Percentiles rank a stretch among this genome's conserved stretches.
Conservation (phyloP, 2,113 vertebrate species). For the Aldabrachelys gigantea region DNA sequence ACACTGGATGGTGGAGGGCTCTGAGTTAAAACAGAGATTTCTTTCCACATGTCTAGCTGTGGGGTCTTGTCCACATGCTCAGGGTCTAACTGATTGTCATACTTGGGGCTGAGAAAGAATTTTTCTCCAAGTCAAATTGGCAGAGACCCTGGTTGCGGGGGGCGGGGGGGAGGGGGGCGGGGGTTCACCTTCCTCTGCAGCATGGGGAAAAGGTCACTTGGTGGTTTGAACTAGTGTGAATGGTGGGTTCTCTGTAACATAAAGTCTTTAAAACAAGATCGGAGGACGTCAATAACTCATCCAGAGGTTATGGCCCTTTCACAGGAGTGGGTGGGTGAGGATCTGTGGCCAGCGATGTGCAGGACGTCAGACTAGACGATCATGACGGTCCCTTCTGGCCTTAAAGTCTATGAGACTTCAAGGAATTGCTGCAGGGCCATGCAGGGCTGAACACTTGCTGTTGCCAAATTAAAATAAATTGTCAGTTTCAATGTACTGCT, state of each 20-base stretch:
- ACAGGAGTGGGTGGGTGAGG: neutral
- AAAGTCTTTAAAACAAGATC: neutral
- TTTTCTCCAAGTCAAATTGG: neutral
- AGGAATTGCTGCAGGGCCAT: constrained; percentile 30
- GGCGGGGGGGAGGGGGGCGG: too few relatives aligned
- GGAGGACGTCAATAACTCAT: neutral
- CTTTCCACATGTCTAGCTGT: neutral
- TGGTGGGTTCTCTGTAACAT: neutral
- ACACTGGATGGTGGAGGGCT: neutral
- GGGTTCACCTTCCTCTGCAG: neutral
- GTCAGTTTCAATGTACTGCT: constrained; percentile 16
- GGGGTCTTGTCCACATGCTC: neutral
- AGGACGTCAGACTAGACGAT: neutral
- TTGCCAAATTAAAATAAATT: constrained; percentile 57
- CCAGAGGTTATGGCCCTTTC: neutral
- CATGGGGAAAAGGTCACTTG: neutral
- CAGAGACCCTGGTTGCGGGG: neutral
- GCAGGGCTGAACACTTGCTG: neutral
- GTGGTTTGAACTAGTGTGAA: neutral
- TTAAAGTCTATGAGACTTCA: neutral
- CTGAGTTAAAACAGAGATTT: neutral
- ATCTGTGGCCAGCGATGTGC: neutral
- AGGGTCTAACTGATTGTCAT: neutral
- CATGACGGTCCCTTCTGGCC: neutral
- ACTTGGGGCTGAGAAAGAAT: neutral